phyloP scores from a whole-genome alignment of 2,888 invertebrate genomes.

The Tortricodes alternella region DNA sequence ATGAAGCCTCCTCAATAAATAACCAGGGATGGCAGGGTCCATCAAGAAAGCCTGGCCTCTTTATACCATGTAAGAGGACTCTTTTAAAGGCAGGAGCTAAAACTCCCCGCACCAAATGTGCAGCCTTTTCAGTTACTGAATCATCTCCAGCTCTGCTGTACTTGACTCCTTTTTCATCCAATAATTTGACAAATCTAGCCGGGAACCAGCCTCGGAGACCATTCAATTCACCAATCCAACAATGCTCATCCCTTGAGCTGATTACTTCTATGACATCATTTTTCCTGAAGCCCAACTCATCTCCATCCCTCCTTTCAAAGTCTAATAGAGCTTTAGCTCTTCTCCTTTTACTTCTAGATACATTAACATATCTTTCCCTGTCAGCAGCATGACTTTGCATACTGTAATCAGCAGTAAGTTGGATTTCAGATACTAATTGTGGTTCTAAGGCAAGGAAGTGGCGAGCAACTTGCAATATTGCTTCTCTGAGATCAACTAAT shows the following conservation, averaged over 20 bases:
- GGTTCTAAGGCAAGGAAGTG: slow-evolving; percentile 98
- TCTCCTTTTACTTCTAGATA: slow-evolving; percentile 92
- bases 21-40: slow-evolving; percentile 99
- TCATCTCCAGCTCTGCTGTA: slow-evolving; percentile 98
- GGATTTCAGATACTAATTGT: slow-evolving; percentile 89
- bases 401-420: slow-evolving; percentile 94
- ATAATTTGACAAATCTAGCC: slow-evolving; percentile 96
- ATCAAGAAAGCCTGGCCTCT: slow-evolving; percentile 93
- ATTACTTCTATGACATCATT: slow-evolving; percentile 99
- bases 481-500: slow-evolving; percentile 97
- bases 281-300: slow-evolving; percentile 98
- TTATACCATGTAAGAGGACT: slow-evolving; percentile 97
- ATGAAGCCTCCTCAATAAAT: slow-evolving; percentile 98
- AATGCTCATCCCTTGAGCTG: slow-evolving; percentile 98
- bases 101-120: slow-evolving; percentile 97
- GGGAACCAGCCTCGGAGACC: slow-evolving; percentile 98
- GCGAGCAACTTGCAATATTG: slow-evolving; percentile 94
- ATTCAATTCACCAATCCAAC: slow-evolving; percentile 99
- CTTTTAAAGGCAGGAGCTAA: slow-evolving; percentile 96
- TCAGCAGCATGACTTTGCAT: slow-evolving; percentile 98
- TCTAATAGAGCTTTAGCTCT: slow-evolving; percentile 98
- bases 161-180: slow-evolving; percentile 91
- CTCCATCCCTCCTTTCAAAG: slow-evolving; percentile 98
- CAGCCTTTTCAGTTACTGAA: slow-evolving; percentile 97
- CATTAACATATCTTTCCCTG: slow-evolving; percentile 97